Percentiles rank a stretch among this genome's conserved stretches.
phyloP scores from a whole-genome alignment of 2,797 vertebrate genomes.

The Bovichtus diacanthus region DNA sequence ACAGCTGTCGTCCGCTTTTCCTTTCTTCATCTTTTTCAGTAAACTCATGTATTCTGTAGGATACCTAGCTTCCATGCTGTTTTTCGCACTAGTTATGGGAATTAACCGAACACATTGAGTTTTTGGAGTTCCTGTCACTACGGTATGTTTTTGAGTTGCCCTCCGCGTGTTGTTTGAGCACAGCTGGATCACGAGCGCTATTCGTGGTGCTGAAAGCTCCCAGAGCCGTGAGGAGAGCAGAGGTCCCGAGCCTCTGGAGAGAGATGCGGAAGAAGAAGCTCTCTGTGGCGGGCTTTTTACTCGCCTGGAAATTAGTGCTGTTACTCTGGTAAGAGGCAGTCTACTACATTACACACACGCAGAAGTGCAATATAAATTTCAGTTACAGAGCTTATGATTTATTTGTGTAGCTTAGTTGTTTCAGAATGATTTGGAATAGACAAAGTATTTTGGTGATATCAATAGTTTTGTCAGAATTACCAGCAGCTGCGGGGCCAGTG shows the following conservation, averaged over 20 bases:
- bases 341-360: too few relatives aligned
- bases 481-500: background rate
- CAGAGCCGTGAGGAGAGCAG: conserved; percentile 29
- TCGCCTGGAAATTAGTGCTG: conserved; percentile 48
- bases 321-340: conserved; percentile 51
- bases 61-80: background rate
- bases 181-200: conserved; percentile 56
- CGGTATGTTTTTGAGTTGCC: conserved; percentile 44
- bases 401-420: background rate
- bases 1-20: conserved; percentile 33
- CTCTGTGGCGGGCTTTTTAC: conserved; percentile 28
- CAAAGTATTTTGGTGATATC: background rate
- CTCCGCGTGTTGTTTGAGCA: conserved; percentile 40
- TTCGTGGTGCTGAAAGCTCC: conserved; percentile 42
- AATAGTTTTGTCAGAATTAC: background rate
- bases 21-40: background rate
- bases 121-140: conserved; percentile 17
- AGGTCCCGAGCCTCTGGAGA: conserved; percentile 6
- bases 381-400: background rate
- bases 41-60: background rate
- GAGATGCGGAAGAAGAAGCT: conserved; percentile 43
- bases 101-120: background rate
- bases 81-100: background rate
- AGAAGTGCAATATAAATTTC: background rate
- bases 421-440: background rate